Evolutionary conservation across 2,888 invertebrate species (phyloP), one percentile per base, ranked within the genome.

Genomic region (Caenorhabditis sp.): DNA sequence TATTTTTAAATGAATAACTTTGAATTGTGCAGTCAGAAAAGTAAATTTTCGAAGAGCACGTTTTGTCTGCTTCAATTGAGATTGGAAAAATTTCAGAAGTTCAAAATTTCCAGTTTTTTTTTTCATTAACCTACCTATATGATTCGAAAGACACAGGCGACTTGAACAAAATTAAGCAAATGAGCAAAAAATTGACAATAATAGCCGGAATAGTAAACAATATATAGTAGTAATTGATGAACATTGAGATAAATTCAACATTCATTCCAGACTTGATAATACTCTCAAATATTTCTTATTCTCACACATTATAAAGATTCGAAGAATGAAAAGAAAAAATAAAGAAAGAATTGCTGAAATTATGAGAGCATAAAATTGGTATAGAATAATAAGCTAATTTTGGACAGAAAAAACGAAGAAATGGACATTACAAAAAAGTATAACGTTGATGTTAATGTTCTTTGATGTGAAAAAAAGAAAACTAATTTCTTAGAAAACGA

Each of bases 81-180:
- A 27, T 56, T 36, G n/a, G n/a, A n/a, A n/a, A n/a, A n/a, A n/a
- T n/a, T n/a, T n/a, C n/a, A n/a, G n/a, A n/a, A n/a, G n/a, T n/a
- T n/a, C n/a, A n/a, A n/a, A n/a, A n/a, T n/a, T n/a, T n/a, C n/a
- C n/a, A 8, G 7, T 12, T 38, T 56, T 36, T n/a, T 20, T 10
- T 25, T 27, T 36, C 17, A 23, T 31, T 38, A 1, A 26, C 57
- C 20, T 10, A 70, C 70, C 62, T 54, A 25, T 70, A 70, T 2
- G 65, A 53, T 21, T 64, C 60, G 25, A 70, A 70, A 27, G 70
- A 70, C 7, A 25, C 17, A 10, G 43, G 43, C 14, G 43, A 43
- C 17, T 43, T 43, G 43, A 43, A 43, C 17, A 43, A 43, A 17
- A 43, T 43, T 2, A 43, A 14, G 14, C 14, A 43, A 43, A 43